These are phyloP conservation scores for Myopa tessellatipennis DNA, from an alignment of 2,888 invertebrate species.

Conservation along the genomic window DNA sequence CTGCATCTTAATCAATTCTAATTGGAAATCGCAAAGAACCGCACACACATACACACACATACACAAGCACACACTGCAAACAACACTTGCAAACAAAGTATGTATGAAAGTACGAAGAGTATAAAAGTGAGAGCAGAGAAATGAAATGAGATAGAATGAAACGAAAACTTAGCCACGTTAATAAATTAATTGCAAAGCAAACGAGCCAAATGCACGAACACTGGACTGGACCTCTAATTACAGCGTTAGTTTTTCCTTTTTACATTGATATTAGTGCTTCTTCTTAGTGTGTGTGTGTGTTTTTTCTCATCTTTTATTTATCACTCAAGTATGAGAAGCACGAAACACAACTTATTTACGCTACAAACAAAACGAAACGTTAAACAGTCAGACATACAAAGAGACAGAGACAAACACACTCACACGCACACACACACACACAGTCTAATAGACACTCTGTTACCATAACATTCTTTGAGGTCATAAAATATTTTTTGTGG, in stretches of 20 bases:
- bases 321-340: conserved; percentile 30
- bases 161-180: conserved; percentile 8
- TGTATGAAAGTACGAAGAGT: neutral
- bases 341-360: conserved; percentile 34
- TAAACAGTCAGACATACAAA: neutral
- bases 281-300: neutral
- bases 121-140: neutral
- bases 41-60: neutral
- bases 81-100: neutral
- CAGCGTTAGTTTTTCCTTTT: conserved; percentile 10
- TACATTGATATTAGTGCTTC: conserved; percentile 12
- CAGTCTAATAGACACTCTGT: neutral
- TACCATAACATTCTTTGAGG: neutral
- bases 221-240: conserved; percentile 26
- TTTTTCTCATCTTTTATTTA: neutral
- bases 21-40: conserved; percentile 15
- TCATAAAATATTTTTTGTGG: conserved; percentile 13
- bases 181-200: conserved; percentile 36
- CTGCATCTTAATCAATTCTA: conserved; percentile 27
- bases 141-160: neutral
- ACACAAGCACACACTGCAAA: no score
- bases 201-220: conserved; percentile 16
- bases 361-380: conserved; percentile 25
- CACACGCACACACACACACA: neutral
- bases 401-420: neutral